Percentiles rank a stretch among this genome's conserved stretches.
phyloP scores from a whole-genome alignment of 2,113 vertebrate genomes.

The Xiphophorus couchianus region DNA sequence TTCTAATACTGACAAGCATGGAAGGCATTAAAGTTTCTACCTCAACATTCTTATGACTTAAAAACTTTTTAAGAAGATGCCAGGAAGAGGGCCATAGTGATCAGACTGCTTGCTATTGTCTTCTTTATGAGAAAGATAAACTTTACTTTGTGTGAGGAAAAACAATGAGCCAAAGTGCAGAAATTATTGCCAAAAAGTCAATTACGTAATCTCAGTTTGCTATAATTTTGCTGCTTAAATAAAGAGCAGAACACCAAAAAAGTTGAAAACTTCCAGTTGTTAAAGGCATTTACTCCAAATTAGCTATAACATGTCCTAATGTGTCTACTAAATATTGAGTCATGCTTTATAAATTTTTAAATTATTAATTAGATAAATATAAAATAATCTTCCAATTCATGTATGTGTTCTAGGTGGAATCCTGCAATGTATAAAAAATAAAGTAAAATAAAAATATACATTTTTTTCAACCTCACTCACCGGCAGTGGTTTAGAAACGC shows the following conservation, averaged over 20 bases:
- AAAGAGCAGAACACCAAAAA: too few relatives aligned
- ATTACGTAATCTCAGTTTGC: too few relatives aligned
- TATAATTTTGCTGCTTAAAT: too few relatives aligned
- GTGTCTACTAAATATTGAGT: too few relatives aligned
- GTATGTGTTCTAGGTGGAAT: not conserved
- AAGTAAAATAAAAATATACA: not conserved
- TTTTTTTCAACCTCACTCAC: slow-evolving; percentile 77
- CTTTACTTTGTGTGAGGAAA: not conserved
- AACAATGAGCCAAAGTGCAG: not conserved
- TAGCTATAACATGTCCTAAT: too few relatives aligned
- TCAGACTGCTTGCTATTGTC: not conserved
- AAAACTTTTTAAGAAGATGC: not conserved
- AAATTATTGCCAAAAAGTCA: not conserved
- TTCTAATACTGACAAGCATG: too few relatives aligned
- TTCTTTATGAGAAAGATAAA: not conserved
- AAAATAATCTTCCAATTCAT: not conserved
- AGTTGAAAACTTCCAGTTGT: too few relatives aligned
- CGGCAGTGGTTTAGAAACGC: slow-evolving; percentile 91
- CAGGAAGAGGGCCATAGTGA: not conserved
- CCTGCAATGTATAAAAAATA: not conserved
- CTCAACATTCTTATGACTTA: not conserved
- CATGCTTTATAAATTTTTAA: too few relatives aligned
- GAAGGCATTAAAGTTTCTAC: not conserved
- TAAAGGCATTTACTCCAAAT: too few relatives aligned
- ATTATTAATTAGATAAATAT: not conserved